phyloP scores from a whole-genome alignment of 2,888 invertebrate genomes.

The Sarcophaga variegata region DNA sequence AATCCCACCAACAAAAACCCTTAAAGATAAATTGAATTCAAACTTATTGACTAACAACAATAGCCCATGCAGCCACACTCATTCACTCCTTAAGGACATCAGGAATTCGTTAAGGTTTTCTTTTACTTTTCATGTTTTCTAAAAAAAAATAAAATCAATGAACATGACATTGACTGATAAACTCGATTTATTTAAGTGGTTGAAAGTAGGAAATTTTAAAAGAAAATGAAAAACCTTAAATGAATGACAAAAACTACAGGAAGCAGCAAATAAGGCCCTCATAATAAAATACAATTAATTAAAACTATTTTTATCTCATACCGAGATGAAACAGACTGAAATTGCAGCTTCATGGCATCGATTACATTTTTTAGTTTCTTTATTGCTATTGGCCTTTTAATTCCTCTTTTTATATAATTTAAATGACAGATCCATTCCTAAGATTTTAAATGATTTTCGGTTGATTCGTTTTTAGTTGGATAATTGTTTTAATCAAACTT shows the following conservation, averaged over 20 bases:
- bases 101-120: conserved; percentile 17
- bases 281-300: conserved; percentile 65
- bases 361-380: conserved; percentile 1
- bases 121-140: not conserved
- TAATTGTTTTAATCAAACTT: conserved; percentile 15
- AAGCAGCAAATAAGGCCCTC: conserved; percentile 50
- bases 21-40: conserved; percentile 3
- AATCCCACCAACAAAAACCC: conserved; percentile 3
- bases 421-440: conserved; percentile 64
- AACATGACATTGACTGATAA: conserved; percentile 57
- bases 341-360: not conserved
- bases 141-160: not conserved
- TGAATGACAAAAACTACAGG: conserved; percentile 48
- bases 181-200: conserved; percentile 40
- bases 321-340: conserved; percentile 1
- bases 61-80: not conserved
- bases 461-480: conserved; percentile 35
- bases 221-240: conserved; percentile 11
- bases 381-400: no score
- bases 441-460: conserved; percentile 50
- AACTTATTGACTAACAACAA: not conserved
- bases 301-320: conserved; percentile 59
- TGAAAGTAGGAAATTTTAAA: conserved; percentile 2
- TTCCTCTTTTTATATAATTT: conserved; percentile 19
- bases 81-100: conserved; percentile 57